A percentile compares a stretch with the other conserved stretches of the same genome.
These are phyloP conservation scores for Cyrtorhinus lividipennis DNA, from an alignment of 1,140 invertebrate species.

Conservation along the genomic window DNA sequence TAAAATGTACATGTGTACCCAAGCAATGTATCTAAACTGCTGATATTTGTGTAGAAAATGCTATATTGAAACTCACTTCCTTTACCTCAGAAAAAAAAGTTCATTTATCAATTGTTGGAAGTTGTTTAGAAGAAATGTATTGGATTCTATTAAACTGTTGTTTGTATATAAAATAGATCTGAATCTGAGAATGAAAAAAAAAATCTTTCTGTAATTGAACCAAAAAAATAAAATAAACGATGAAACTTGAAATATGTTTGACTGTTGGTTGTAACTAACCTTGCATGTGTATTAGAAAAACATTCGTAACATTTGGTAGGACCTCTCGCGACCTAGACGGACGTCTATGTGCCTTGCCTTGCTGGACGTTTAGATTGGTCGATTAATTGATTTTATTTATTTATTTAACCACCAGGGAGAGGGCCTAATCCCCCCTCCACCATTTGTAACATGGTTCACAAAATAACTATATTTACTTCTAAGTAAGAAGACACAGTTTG, in stretches of 20 bases:
- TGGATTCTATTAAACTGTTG: constrained; percentile 16
- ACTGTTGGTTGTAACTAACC: not conserved
- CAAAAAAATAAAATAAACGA: constrained; percentile 3
- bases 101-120: constrained; percentile 17
- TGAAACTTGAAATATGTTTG: not conserved
- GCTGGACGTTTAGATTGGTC: too few relatives aligned
- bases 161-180: constrained; percentile 12
- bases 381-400: too few relatives aligned
- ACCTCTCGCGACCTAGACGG: too few relatives aligned
- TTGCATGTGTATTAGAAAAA: not conserved
- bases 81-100: not conserved
- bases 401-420: too few relatives aligned
- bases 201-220: constrained; percentile 16
- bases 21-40: not conserved
- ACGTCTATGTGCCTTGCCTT: too few relatives aligned
- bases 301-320: not conserved
- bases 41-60: not conserved
- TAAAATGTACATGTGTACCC: too few relatives aligned
- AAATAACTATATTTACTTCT: too few relatives aligned
- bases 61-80: not conserved
- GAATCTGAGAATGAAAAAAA: not conserved
- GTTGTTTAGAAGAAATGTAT: constrained; percentile 14
- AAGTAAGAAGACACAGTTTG: too few relatives aligned
- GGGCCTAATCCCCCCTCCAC: too few relatives aligned
- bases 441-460: too few relatives aligned